These are phyloP conservation scores for Sweltsa coloradensis DNA, from an alignment of 1,140 invertebrate species.

Conservation along the genomic window DNA sequence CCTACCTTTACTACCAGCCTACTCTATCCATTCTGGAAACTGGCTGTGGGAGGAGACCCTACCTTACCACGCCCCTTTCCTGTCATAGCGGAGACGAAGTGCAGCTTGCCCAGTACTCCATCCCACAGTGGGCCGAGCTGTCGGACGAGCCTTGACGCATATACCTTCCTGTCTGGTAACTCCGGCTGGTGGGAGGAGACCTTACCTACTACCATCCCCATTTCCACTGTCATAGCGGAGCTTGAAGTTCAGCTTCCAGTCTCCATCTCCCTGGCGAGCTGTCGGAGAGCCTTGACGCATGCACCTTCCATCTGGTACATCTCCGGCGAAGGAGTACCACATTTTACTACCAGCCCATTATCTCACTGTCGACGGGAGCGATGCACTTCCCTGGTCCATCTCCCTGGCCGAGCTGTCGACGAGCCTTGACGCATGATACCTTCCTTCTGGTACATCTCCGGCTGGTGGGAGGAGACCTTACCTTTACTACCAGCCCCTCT, in stretches of 20 bases:
- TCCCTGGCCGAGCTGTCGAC: constrained; percentile 55
- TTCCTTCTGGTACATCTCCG: too few relatives aligned
- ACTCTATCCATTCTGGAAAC: too few relatives aligned
- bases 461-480: too few relatives aligned
- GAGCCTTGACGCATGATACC: too few relatives aligned
- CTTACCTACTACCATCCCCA: too few relatives aligned
- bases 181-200: too few relatives aligned
- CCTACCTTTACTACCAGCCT: too few relatives aligned
- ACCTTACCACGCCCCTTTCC: constrained; percentile 59
- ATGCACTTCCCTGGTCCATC: constrained; percentile 65
- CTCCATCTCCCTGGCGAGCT: constrained; percentile 51
- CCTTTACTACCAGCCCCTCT: constrained; percentile 61
- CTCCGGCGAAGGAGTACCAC: too few relatives aligned
- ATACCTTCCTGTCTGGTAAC: constrained; percentile 58
- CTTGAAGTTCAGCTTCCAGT: constrained; percentile 66
- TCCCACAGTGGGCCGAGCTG: constrained; percentile 47
- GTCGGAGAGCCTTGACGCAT: constrained; percentile 60
- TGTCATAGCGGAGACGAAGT: constrained; percentile 63
- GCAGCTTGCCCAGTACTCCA: constrained; percentile 65
- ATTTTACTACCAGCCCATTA: too few relatives aligned
- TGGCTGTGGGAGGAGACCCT: too few relatives aligned
- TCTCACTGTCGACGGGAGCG: too few relatives aligned
- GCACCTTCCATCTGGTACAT: constrained; percentile 54
- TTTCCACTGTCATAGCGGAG: constrained; percentile 61
- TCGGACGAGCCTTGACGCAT: constrained; percentile 60